Evolutionary conservation across 2,888 invertebrate species (phyloP).

Genomic region (Nomada lathburiana): DNA sequence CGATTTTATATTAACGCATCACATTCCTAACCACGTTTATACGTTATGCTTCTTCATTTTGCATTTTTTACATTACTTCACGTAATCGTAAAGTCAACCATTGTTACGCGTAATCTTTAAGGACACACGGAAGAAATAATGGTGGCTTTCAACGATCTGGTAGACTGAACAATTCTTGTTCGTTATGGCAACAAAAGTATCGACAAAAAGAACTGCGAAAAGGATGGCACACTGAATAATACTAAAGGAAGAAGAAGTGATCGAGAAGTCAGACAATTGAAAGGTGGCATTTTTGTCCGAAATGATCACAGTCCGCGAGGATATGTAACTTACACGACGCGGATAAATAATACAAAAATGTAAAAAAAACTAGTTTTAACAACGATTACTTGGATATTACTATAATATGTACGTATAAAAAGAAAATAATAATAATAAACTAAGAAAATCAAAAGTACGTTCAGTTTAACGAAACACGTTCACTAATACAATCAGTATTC

Average conservation of each 20-base stretch:
- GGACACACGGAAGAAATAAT: slow-evolving; percentile 12
- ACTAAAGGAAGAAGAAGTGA: slow-evolving; percentile 61
- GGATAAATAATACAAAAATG: slow-evolving; percentile 47
- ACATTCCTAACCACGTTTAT: slow-evolving; percentile 63
- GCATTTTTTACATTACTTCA: slow-evolving; percentile 53
- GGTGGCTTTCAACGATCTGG: slow-evolving; percentile 33
- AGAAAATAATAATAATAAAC: slow-evolving; percentile 44
- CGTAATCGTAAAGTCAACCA: slow-evolving; percentile 44
- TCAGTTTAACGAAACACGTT: slow-evolving; percentile 67
- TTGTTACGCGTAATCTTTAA: slow-evolving; percentile 34
- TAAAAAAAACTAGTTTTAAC: slow-evolving; percentile 46
- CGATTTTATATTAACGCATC: slow-evolving; percentile 54
- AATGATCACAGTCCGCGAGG: slow-evolving; percentile 71
- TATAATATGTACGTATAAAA: slow-evolving; percentile 40
- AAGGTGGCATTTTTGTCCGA: slow-evolving; percentile 58
- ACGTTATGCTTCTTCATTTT: slow-evolving; percentile 49
- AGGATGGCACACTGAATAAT: slow-evolving; percentile 75
- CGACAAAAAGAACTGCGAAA: slow-evolving; percentile 54
- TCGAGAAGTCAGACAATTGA: slow-evolving; percentile 41
- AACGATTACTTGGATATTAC: slow-evolving; percentile 44
- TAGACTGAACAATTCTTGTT: slow-evolving; percentile 34
- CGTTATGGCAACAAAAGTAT: slow-evolving; percentile 69
- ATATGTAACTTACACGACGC: slow-evolving; percentile 50
- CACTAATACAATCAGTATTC: slow-evolving; percentile 72
- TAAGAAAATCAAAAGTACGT: slow-evolving; percentile 62